A percentile compares a stretch with the other conserved stretches of the same genome.
Evolutionary conservation across 2,113 vertebrate species (phyloP).

Genomic region (Gavialis gangeticus): DNA sequence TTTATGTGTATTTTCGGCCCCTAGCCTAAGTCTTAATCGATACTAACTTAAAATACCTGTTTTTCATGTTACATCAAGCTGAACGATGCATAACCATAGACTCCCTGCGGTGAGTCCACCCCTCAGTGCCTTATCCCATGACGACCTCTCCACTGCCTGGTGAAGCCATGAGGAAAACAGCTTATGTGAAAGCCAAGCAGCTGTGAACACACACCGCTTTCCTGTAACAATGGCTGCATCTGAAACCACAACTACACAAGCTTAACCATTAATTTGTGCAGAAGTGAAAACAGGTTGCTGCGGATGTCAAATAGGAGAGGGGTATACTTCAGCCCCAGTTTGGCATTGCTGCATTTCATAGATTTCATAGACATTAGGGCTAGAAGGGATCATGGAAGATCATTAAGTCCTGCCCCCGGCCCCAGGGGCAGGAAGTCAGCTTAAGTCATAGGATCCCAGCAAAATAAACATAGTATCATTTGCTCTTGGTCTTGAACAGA

Average conservation of each 20-base stretch:
- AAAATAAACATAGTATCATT: neutral
- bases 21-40: neutral
- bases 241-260: neutral
- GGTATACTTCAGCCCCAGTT: too few relatives aligned
- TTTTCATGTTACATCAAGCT: neutral
- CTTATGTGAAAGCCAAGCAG: neutral
- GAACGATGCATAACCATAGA: neutral
- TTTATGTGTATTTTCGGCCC: too few relatives aligned
- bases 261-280: accelerated
- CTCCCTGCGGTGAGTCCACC: neutral
- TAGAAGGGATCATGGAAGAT: too few relatives aligned
- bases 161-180: neutral
- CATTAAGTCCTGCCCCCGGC: too few relatives aligned
- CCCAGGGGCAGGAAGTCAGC: too few relatives aligned
- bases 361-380: too few relatives aligned
- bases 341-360: too few relatives aligned
- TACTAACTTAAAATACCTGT: neutral
- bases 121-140: conserved; percentile 1
- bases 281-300: accelerated
- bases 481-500: neutral
- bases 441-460: too few relatives aligned
- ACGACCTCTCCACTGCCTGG: conserved; percentile 34
- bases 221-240: accelerated
- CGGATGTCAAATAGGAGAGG: neutral
- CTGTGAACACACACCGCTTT: neutral